phyloP scores from a whole-genome alignment of 2,113 vertebrate genomes.

The Trematocara nigrifrons region DNA sequence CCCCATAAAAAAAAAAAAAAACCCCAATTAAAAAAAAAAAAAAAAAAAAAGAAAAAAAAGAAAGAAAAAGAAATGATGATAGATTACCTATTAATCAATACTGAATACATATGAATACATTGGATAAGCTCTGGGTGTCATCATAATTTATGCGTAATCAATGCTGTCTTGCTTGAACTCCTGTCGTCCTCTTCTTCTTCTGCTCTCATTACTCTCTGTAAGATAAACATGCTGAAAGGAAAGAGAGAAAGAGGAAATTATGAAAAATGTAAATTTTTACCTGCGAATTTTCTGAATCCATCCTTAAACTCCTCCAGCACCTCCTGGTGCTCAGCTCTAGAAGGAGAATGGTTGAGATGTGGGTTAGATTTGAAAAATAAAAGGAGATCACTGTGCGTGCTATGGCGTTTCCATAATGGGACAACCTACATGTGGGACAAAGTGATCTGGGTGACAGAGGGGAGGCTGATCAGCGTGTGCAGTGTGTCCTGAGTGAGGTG shows the following conservation, averaged over 20 bases:
- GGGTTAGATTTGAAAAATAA: background rate
- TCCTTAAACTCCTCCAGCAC: constrained; percentile 89
- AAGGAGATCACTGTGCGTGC: background rate
- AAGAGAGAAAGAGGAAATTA: background rate
- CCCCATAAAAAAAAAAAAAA: too few relatives aligned
- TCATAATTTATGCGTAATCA: background rate
- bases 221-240: background rate
- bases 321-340: constrained; percentile 87
- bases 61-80: background rate
- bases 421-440: constrained; percentile 80
- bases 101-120: background rate
- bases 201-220: background rate
- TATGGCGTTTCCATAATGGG: background rate
- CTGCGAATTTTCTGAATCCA: constrained; percentile 89
- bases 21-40: too few relatives aligned
- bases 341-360: background rate
- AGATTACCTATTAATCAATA: background rate
- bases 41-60: background rate
- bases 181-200: background rate
- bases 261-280: constrained; percentile 50
- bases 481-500: constrained; percentile 87
- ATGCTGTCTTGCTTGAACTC: background rate
- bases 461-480: constrained; percentile 70
- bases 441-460: constrained; percentile 80
- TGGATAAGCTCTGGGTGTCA: background rate